Evolutionary conservation across 2,113 vertebrate species (phyloP).

Genomic region (Cebus imitator): DNA sequence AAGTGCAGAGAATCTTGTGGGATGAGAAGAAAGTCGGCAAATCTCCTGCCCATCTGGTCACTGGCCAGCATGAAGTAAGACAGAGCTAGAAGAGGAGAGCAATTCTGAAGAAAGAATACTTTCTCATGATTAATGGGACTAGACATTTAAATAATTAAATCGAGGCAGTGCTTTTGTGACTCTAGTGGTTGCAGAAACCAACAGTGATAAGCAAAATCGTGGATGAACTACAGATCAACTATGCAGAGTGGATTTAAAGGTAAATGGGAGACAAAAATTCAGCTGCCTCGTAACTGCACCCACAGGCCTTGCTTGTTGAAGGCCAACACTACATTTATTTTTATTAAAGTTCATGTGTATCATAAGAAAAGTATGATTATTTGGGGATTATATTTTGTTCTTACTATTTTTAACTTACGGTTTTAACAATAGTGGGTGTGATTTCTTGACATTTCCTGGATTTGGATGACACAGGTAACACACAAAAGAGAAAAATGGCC

Average conservation of each 20-base stretch:
- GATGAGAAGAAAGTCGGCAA: accelerated
- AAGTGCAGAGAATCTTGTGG: accelerated
- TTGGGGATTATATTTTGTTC: neutral
- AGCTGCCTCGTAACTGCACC: neutral
- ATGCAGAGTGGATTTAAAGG: neutral
- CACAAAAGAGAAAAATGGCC: neutral
- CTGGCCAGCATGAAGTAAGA: neutral
- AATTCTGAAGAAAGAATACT: neutral
- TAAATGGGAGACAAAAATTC: neutral
- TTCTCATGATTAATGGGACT: neutral
- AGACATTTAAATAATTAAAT: neutral
- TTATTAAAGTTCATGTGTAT: neutral
- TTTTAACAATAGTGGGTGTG: neutral
- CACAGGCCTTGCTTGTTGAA: neutral
- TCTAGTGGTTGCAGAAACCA: neutral
- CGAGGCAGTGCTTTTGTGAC: neutral
- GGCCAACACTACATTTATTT: neutral
- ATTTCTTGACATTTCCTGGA: neutral
- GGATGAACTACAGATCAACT: neutral
- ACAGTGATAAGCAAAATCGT: neutral
- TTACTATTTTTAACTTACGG: neutral
- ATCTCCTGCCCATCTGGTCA: neutral
- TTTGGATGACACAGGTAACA: neutral
- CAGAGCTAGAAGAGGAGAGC: neutral
- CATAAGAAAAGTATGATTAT: neutral